Conservation (phyloP, 2,113 vertebrate species). For the Conger conger region DNA sequence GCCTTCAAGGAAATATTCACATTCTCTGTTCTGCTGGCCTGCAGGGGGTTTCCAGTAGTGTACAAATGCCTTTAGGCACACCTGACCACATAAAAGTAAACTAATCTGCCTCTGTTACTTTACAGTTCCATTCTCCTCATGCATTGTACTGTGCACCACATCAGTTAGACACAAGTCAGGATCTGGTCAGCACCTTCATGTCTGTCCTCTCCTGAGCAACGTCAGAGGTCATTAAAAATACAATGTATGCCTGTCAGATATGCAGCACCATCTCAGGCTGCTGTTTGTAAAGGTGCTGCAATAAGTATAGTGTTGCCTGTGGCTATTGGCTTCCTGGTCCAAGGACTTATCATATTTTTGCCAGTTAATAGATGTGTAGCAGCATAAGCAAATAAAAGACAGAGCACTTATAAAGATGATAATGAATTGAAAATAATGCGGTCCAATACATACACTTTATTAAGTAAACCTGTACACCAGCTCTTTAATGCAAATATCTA, state of each 20-base stretch:
- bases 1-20: not conserved
- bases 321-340: not conserved
- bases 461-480: no score
- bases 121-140: not conserved
- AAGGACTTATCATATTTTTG: not conserved
- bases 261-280: not conserved
- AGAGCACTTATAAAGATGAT: not conserved
- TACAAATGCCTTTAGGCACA: not conserved
- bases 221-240: not conserved
- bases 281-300: not conserved
- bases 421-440: not conserved
- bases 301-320: not conserved
- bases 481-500: no score
- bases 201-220: not conserved
- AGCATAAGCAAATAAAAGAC: not conserved
- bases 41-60: not conserved
- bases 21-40: not conserved
- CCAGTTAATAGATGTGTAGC: not conserved
- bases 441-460: no score
- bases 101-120: not conserved
- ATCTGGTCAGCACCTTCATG: not conserved
- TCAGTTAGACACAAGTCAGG: not conserved
- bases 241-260: not conserved
- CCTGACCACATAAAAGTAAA: not conserved
- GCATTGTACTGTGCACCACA: not conserved